Conservation (phyloP, 1,140 invertebrate genomes). For the Bilobella aurantiaca region DNA sequence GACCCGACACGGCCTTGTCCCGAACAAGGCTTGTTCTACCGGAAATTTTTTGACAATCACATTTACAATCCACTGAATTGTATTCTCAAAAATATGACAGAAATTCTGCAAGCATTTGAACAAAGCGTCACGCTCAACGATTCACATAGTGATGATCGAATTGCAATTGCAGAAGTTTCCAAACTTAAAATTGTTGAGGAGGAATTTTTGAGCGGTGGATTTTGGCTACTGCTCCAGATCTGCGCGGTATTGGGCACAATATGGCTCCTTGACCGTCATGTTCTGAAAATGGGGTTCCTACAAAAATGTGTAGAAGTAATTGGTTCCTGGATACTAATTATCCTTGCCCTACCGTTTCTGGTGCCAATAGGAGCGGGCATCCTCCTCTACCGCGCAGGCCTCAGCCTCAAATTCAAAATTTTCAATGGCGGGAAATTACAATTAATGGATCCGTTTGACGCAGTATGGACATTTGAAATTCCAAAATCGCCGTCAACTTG, state of each 20-base stretch:
- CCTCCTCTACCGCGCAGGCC: neutral
- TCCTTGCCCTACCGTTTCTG: neutral
- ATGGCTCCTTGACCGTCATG: neutral
- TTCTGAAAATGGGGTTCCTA: neutral
- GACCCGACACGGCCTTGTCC: neutral
- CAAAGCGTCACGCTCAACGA: neutral
- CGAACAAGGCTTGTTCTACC: neutral
- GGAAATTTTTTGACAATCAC: neutral
- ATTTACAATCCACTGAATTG: neutral
- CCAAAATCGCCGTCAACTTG: conserved; percentile 2
- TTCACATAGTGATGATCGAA: neutral
- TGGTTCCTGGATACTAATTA: neutral
- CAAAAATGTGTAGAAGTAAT: neutral
- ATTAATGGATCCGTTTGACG: conserved; percentile 3
- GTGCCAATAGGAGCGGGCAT: neutral
- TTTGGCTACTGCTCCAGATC: neutral
- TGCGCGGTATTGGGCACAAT: neutral
- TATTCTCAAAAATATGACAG: conserved; percentile 1
- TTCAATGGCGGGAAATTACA: neutral
- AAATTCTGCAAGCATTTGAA: neutral
- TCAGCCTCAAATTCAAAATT: neutral
- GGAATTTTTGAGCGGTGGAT: neutral
- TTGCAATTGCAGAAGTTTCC: neutral
- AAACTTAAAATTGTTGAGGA: neutral
- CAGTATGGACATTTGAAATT: conserved; percentile 7